These are phyloP conservation scores for Platycercus adscitus DNA, from an alignment of 2,113 vertebrate species.

Conservation along the genomic window DNA sequence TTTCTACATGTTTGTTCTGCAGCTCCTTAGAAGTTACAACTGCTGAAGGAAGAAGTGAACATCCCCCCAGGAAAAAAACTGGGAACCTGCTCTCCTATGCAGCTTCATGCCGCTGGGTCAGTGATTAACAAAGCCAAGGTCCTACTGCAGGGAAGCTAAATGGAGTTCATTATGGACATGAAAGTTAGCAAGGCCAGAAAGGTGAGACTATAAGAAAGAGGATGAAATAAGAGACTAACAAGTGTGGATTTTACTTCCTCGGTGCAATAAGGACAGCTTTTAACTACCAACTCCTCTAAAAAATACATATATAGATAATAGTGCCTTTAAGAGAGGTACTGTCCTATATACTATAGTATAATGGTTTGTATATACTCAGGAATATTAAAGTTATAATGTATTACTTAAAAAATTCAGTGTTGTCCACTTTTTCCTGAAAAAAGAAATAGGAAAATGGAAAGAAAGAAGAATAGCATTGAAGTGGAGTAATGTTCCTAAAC, in stretches of 20 bases:
- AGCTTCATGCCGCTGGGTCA: slow-evolving; percentile 52
- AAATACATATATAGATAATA: neutral
- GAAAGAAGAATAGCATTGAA: neutral
- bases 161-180: slow-evolving; percentile 73
- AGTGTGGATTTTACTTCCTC: slow-evolving; percentile 68
- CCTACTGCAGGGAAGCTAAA: slow-evolving; percentile 67
- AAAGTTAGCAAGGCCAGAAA: slow-evolving; percentile 60
- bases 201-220: slow-evolving; percentile 60
- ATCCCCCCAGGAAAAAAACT: slow-evolving; percentile 1
- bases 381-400: neutral
- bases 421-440: neutral
- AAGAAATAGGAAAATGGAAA: neutral
- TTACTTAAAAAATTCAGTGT: neutral
- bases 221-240: slow-evolving; percentile 68
- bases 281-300: slow-evolving; percentile 24
- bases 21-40: slow-evolving; percentile 56
- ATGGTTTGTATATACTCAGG: neutral
- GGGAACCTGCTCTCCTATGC: slow-evolving; percentile 22
- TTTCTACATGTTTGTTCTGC: slow-evolving; percentile 60
- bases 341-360: neutral
- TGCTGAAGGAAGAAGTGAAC: slow-evolving; percentile 61
- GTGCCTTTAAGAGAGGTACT: neutral
- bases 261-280: slow-evolving; percentile 35
- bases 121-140: slow-evolving; percentile 73
- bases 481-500: neutral